These are phyloP conservation scores for Lepidochitona cinerea DNA, from an alignment of 2,888 invertebrate species.

Conservation along the genomic window DNA sequence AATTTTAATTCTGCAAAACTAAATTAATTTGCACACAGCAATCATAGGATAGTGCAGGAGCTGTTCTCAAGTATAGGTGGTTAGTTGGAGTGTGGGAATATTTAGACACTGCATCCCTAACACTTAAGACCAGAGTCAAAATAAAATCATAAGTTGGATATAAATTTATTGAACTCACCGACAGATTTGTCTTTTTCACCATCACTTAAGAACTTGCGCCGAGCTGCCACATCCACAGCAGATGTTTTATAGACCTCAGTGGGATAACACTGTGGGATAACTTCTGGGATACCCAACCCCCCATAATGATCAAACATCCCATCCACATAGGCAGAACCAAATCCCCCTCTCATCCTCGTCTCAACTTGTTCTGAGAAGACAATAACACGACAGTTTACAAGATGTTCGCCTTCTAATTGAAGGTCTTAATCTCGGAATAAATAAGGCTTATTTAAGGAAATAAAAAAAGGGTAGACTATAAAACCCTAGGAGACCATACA, in stretches of 20 bases:
- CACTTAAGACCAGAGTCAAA: not conserved
- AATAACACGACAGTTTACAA: no score
- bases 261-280: conserved; percentile 15
- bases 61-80: no score
- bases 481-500: no score
- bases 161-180: conserved; percentile 20
- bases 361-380: conserved; percentile 6
- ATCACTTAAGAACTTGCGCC: conserved; percentile 40
- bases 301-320: conserved; percentile 55
- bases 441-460: no score
- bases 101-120: no score
- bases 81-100: no score
- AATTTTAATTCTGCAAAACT: no score
- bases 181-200: conserved; percentile 33
- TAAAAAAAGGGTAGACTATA: no score
- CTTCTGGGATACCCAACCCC: conserved; percentile 28
- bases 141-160: not conserved
- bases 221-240: conserved; percentile 32
- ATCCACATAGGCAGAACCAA: conserved; percentile 50
- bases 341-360: conserved; percentile 40
- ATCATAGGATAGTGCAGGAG: no score
- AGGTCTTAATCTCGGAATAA: no score
- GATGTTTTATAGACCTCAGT: conserved; percentile 3
- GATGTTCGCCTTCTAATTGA: no score
- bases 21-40: no score